Conservation (phyloP, 1,140 invertebrate species). For the Micrasema minimum region DNA sequence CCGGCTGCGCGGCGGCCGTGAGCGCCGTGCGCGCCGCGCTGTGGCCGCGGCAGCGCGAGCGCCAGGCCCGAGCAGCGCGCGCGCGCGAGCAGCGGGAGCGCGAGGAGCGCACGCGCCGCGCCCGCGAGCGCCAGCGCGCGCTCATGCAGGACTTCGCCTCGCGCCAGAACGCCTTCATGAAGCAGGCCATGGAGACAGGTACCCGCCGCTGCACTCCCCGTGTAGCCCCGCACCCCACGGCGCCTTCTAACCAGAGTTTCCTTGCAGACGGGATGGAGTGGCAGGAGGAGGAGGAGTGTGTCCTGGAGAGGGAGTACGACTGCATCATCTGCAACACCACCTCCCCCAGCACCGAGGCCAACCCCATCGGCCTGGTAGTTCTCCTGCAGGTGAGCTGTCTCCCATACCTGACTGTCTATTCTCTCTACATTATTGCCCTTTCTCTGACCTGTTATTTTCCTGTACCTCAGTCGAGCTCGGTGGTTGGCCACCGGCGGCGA, state of each 20-base stretch:
- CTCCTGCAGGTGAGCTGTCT: slow-evolving; percentile 79
- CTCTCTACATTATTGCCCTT: too few relatives aligned
- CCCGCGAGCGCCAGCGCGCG: slow-evolving; percentile 89
- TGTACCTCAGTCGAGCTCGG: slow-evolving; percentile 77
- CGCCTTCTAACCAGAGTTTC: background rate
- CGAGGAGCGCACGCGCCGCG: slow-evolving; percentile 83
- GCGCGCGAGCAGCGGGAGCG: slow-evolving; percentile 79
- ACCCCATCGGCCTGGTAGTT: slow-evolving; percentile 91
- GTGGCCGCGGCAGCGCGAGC: slow-evolving; percentile 83
- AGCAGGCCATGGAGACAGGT: slow-evolving; percentile 80
- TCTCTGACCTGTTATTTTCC: background rate
- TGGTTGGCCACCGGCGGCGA: slow-evolving; percentile 79
- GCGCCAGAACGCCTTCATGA: slow-evolving; percentile 92
- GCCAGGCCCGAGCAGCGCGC: slow-evolving; percentile 78
- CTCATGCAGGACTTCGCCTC: slow-evolving; percentile 93
- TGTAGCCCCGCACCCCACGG: background rate
- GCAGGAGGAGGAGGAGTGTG: slow-evolving; percentile 73
- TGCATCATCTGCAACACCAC: slow-evolving; percentile 97
- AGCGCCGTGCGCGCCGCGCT: slow-evolving; percentile 74
- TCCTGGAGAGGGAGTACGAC: slow-evolving; percentile 81
- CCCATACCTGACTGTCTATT: too few relatives aligned
- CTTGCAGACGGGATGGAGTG: slow-evolving; percentile 73
- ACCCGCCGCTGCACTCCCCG: background rate
- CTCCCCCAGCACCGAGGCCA: slow-evolving; percentile 82
- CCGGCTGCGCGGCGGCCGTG: slow-evolving; percentile 74